phyloP scores from a whole-genome alignment of 2,113 vertebrate species.

The Melanostigma gelatinosum region DNA sequence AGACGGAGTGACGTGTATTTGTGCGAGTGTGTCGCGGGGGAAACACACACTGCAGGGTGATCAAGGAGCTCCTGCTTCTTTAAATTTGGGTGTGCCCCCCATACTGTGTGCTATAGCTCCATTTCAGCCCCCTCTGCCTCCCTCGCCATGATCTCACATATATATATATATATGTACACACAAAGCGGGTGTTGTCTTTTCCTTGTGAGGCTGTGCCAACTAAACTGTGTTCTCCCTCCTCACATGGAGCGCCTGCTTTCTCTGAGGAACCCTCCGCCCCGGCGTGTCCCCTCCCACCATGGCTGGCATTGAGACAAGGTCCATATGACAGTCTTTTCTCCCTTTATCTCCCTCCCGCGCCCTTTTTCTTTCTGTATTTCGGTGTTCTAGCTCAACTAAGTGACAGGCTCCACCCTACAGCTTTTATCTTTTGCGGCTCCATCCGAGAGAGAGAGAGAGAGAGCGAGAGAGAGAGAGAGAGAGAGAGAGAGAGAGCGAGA shows the following conservation, averaged over 20 bases:
- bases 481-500: conserved; percentile 23
- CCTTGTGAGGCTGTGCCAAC: conserved; percentile 61
- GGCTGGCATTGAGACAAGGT: conserved; percentile 78
- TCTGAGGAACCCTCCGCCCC: conserved; percentile 52
- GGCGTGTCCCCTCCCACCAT: conserved; percentile 47
- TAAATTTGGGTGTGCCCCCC: conserved; percentile 56
- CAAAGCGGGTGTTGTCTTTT: conserved; percentile 70
- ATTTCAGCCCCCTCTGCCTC: conserved; percentile 46
- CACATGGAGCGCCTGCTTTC: conserved; percentile 67
- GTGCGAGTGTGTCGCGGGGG: conserved; percentile 20
- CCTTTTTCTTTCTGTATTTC: conserved; percentile 39
- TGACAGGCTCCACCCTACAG: conserved; percentile 73
- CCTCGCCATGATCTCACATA: conserved; percentile 48
- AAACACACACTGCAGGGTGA: conserved; percentile 13
- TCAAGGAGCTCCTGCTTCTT: conserved; percentile 53
- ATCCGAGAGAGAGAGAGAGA: conserved; percentile 55
- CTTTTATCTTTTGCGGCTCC: conserved; percentile 75
- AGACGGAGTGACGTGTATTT: conserved; percentile 61
- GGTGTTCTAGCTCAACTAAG: conserved; percentile 60
- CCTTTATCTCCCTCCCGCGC: conserved; percentile 54
- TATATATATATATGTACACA: conserved; percentile 36
- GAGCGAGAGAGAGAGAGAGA: conserved; percentile 45
- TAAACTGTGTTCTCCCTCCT: conserved; percentile 63
- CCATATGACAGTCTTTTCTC: conserved; percentile 71
- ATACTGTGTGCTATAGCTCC: conserved; percentile 53